Evolutionary conservation across 2,888 invertebrate species (phyloP), one percentile per base, ranked within the genome.

Genomic region (Cremastobaeus sp.): DNA sequence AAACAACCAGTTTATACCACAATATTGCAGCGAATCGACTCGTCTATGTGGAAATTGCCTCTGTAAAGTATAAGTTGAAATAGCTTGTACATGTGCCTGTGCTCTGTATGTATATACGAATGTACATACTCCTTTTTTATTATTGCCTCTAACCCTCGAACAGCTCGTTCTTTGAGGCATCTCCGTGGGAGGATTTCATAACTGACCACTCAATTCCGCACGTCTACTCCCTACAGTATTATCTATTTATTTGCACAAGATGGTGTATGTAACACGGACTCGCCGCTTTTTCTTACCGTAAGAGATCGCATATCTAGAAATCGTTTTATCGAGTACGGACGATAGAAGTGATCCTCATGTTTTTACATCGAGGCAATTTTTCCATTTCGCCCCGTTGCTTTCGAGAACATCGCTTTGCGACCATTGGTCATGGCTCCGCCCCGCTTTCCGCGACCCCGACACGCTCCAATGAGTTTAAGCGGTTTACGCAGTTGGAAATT

Each of bases 291-390:
- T 39, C 47, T 47, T 59, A 43, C 32, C 71, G 54, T 71, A 72
- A 41, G 57, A 79, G 77, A 79, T 79, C 81, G 77, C 82, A 79
- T 78, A 79, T 77, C 59, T 52, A 70, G 64, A 39, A 79, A 79
- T 84, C 84, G 82, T 85, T 86, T 86, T 84, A 86, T 87, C 80
- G 86, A 85, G 85, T 84, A 83, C 80, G 81, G 81, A 83, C 81
- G 82, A 77, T 79, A 79, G 82, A 82, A 82, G 78, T 81, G 83
- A 83, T 85, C 82, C 87, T 87, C 86, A 87, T 87, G 87, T 87
- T 87, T 87, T 87, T 87, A 87, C 87, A 87, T 87, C 84, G 85
- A 84, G 85, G 86, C 87, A 86, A 86, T 86, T 86, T 86, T 85
- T 86, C 86, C 82, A 86, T 86, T 81, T 84, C 84, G 87, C 85